A percentile compares a stretch with the other conserved stretches of the same genome.
Evolutionary conservation across 1,140 invertebrate species (phyloP).

Genomic region (Lepidurus packardi): DNA sequence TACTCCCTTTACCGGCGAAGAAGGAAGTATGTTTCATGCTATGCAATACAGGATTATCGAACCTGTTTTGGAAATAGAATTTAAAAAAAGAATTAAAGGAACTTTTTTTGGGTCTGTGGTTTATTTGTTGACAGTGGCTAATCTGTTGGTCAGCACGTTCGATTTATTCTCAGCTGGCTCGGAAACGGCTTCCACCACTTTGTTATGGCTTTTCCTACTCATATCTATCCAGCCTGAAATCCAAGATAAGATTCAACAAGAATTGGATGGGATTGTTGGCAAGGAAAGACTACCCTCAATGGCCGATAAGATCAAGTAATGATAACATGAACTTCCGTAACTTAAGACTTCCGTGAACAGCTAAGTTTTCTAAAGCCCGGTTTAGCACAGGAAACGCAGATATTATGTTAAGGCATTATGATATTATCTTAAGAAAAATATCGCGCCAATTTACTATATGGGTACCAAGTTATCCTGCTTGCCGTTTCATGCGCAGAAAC

Average conservation of each 20-base stretch:
- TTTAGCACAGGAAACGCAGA: no score
- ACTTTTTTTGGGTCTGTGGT: not conserved
- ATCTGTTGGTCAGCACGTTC: not conserved
- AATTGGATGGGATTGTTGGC: constrained; percentile 43
- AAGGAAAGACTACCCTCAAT: constrained; percentile 37
- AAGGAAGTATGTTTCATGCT: not conserved
- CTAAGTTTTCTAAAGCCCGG: no score
- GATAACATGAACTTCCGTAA: not conserved
- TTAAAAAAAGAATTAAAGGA: no score
- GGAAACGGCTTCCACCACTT: constrained; percentile 43
- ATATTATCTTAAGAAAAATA: no score
- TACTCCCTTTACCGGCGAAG: not conserved
- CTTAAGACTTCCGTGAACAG: no score
- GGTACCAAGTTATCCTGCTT: no score
- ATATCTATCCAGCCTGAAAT: constrained; percentile 41
- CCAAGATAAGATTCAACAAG: constrained; percentile 41
- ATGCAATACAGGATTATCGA: no score
- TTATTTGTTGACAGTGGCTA: not conserved
- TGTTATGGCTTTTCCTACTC: constrained; percentile 43
- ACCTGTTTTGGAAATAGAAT: no score
- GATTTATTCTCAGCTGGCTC: constrained; percentile 32
- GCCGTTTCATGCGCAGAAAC: no score
- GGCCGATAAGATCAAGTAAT: constrained; percentile 35
- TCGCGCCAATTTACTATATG: no score
- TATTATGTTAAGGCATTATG: no score